Percentiles rank a stretch among this genome's conserved stretches.
Conservation (phyloP, 2,888 invertebrate species). For the Rhamphomyia laevipes region DNA sequence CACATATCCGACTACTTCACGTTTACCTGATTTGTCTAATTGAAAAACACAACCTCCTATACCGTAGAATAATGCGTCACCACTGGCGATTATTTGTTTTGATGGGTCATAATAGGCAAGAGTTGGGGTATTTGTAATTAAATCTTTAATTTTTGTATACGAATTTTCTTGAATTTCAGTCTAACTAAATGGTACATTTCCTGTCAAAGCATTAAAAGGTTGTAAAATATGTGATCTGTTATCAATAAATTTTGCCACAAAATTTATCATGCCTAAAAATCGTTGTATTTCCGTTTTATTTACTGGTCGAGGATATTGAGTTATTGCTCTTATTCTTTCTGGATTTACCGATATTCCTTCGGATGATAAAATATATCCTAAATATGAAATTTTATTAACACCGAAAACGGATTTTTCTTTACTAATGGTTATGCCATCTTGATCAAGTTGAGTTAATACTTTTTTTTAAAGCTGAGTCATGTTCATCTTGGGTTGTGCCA, state of each 20-base stretch:
- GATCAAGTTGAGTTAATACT: constrained; percentile 2
- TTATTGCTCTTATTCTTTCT: constrained; percentile 1
- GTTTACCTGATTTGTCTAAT: too few relatives aligned
- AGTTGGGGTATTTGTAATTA: too few relatives aligned
- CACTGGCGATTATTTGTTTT: constrained; percentile 5
- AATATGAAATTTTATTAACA: not conserved
- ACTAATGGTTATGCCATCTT: constrained; percentile 7
- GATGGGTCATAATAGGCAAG: not conserved
- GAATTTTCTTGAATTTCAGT: too few relatives aligned
- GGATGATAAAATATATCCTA: constrained; percentile 4
- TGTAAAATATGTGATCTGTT: too few relatives aligned
- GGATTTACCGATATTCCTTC: constrained; percentile 4
- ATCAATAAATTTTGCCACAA: constrained; percentile 2
- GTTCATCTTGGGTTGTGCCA: constrained; percentile 2
- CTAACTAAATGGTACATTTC: too few relatives aligned
- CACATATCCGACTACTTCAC: too few relatives aligned
- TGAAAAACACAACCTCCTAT: too few relatives aligned
- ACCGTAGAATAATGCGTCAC: constrained; percentile 2
- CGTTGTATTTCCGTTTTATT: constrained; percentile 6
- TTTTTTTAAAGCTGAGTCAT: constrained; percentile 1
- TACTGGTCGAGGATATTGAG: constrained; percentile 2
- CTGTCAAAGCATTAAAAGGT: too few relatives aligned
- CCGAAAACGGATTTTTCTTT: too few relatives aligned
- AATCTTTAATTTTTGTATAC: too few relatives aligned
- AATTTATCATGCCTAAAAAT: constrained; percentile 10